Evolutionary conservation across 2,797 vertebrate genomes (phyloP), one percentile per base, ranked within the genome.

Genomic region (Anolis apletophallus): DNA sequence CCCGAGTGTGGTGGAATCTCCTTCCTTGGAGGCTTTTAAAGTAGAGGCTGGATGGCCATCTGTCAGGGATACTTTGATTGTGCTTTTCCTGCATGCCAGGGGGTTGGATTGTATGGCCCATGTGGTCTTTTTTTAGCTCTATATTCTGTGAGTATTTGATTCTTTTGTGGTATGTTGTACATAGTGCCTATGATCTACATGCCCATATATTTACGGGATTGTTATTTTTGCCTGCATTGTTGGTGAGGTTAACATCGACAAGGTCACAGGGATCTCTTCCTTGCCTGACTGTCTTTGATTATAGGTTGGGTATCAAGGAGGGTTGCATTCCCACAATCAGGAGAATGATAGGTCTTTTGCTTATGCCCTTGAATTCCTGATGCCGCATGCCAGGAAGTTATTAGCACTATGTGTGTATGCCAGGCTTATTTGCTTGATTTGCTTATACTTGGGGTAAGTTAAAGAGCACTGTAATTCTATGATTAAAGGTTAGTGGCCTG

Each of bases 401-500:
- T 84, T 86, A 91, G 40, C 16, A 71, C 50, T 85, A 29, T 79
- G 54, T 55, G 79, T 77, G 77, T 17, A 23, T 29, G 87, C 80
- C 85, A 87, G 85, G 3, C 64, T 9, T 81, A 9, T 85, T 88
- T 86, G 61, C 88, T 85, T 88, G 81, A 90, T 91, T 93, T 88
- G 40, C 88, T 92, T 91, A 81, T 34, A 55, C 79, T 88, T 91
- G 86, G 85, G 79, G 68, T 84, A 89, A 40, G 76, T 46, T 84
- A 89, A 90, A 83, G 68, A 85, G 84, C 68, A 69, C 87, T 92
- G 69, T 88, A 85, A 59, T 89, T 61, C 74, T 89, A 34, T 92
- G 83, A 93, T 91, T 91, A 90, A 85, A 84, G 67, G 54, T 87
- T 93, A 91, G 64, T 85, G 82, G 80, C 1, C 86, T 93, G 0